Percentiles rank a stretch among this genome's conserved stretches.
Conservation (phyloP, 1,140 invertebrate genomes). For the Coboldia fuscipes region DNA sequence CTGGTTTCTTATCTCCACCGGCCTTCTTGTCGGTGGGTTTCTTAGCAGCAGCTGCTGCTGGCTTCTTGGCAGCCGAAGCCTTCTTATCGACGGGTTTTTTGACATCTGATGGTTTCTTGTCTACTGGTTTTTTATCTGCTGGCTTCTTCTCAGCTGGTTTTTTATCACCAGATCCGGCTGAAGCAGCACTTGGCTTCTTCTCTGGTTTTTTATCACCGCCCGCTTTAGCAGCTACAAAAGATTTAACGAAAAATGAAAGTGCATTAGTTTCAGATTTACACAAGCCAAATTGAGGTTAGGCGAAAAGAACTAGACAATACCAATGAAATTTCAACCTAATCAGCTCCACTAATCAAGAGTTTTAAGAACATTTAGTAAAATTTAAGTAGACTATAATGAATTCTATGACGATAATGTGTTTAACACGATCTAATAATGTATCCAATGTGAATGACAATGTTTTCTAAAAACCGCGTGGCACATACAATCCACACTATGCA, state of each 20-base stretch:
- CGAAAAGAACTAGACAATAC: not conserved
- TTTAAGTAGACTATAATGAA: too few species aligned
- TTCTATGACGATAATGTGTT: too few species aligned
- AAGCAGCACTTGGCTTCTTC: slow-evolving; percentile 23
- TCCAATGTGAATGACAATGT: slow-evolving; percentile 3
- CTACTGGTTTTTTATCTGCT: slow-evolving; percentile 12
- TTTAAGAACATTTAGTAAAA: too few species aligned
- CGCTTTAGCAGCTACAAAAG: not conserved
- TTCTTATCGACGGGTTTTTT: slow-evolving; percentile 14
- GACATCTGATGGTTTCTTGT: slow-evolving; percentile 17
- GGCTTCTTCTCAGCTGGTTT: slow-evolving; percentile 18
- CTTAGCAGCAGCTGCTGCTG: slow-evolving; percentile 26
- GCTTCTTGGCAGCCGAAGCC: slow-evolving; percentile 9
- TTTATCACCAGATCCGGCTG: slow-evolving; percentile 25
- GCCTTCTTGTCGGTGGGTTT: slow-evolving; percentile 31
- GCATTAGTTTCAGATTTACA: slow-evolving; percentile 6
- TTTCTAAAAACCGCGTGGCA: slow-evolving; percentile 10
- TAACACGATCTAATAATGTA: too few species aligned
- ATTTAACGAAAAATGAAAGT: slow-evolving; percentile 4
- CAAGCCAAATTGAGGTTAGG: not conserved
- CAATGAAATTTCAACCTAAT: not conserved
- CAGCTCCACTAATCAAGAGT: too few species aligned
- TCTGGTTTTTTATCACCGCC: slow-evolving; percentile 23
- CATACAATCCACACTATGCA: slow-evolving; percentile 3
- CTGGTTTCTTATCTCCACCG: slow-evolving; percentile 23